These are phyloP conservation scores for Neoseiulus cucumeris DNA, from an alignment of 1,140 invertebrate genomes.

Conservation along the genomic window DNA sequence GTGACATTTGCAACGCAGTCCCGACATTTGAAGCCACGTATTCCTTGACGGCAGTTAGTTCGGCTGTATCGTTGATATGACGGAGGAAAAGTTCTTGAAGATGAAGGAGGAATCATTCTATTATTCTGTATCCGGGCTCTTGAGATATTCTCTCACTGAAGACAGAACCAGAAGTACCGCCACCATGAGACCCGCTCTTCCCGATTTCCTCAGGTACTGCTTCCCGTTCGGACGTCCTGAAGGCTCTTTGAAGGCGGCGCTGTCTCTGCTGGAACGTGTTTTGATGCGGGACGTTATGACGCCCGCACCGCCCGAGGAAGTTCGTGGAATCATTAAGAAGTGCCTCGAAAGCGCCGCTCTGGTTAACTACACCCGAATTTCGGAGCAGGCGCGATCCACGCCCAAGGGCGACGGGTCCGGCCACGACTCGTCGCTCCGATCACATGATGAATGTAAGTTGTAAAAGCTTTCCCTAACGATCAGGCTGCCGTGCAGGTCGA, in stretches of 20 bases:
- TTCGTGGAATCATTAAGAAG: constrained; percentile 80
- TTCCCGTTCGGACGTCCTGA: constrained; percentile 97
- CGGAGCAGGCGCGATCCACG: constrained; percentile 76
- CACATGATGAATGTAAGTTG: constrained; percentile 3
- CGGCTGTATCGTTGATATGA: neutral
- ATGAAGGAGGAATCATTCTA: no score
- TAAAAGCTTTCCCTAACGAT: no score
- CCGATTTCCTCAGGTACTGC: constrained; percentile 57
- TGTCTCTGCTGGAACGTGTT: constrained; percentile 85
- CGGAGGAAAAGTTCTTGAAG: neutral
- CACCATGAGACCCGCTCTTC: no score
- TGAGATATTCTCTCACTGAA: no score
- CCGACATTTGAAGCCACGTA: neutral
- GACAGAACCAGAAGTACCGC: no score
- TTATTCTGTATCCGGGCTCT: neutral
- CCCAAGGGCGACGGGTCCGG: neutral
- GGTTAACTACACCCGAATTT: constrained; percentile 88
- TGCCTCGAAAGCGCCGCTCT: constrained; percentile 93
- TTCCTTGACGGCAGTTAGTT: no score
- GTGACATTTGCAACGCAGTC: neutral
- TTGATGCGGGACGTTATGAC: constrained; percentile 97
- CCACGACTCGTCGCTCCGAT: neutral
- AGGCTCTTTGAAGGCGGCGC: constrained; percentile 82
- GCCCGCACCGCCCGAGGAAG: constrained; percentile 89
- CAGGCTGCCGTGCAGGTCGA: no score